Percentiles rank a stretch among this genome's conserved stretches.
Conservation (phyloP, 1,140 invertebrate genomes). For the Atta cephalotes region DNA sequence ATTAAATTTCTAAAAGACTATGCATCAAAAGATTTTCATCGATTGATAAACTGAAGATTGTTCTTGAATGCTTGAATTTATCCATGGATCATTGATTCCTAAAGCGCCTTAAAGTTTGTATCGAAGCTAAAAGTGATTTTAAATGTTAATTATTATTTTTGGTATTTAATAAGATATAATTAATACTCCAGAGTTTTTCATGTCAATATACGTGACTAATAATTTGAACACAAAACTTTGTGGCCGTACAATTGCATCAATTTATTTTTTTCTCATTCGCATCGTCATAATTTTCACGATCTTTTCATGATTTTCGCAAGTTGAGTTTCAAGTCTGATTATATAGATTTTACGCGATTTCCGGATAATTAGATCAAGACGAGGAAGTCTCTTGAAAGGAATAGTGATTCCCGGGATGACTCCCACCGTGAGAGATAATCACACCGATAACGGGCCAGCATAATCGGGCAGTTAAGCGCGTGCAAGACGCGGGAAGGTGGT, state of each 20-base stretch:
- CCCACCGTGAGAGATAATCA: slow-evolving; percentile 55
- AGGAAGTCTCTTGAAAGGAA: slow-evolving; percentile 30
- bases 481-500: slow-evolving; percentile 24
- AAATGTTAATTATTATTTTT: no score
- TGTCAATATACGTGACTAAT: no score
- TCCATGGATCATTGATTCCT: no score
- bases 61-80: no score
- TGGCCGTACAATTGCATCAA: neutral
- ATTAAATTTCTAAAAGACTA: no score
- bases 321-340: slow-evolving; percentile 27
- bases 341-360: neutral
- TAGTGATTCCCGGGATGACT: slow-evolving; percentile 45
- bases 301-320: neutral
- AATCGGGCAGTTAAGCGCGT: slow-evolving; percentile 64
- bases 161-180: no score
- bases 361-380: slow-evolving; percentile 16
- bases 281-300: neutral
- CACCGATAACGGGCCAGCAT: slow-evolving; percentile 47
- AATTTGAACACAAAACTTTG: no score
- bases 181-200: no score
- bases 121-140: no score
- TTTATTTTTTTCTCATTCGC: neutral
- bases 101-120: no score
- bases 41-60: no score
- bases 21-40: no score